These are phyloP conservation scores for Pogonus chalceus DNA, from an alignment of 1,140 invertebrate genomes.

Conservation along the genomic window DNA sequence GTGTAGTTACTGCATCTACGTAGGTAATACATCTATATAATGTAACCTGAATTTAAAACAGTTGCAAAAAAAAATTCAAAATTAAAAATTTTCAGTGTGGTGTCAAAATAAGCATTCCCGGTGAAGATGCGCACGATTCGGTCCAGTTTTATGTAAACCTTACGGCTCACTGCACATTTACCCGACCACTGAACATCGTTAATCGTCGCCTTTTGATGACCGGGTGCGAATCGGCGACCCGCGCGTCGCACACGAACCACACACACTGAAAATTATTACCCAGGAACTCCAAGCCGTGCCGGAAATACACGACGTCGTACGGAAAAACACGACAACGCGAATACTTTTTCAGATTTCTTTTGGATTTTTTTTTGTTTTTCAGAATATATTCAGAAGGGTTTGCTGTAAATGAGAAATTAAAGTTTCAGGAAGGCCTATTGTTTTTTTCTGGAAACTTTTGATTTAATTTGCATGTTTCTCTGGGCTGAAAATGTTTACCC, in stretches of 20 bases:
- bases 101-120: too few species aligned
- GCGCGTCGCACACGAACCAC: neutral
- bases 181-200: neutral
- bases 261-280: slow-evolving; percentile 6
- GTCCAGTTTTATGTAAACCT: neutral
- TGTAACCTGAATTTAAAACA: too few species aligned
- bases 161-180: neutral
- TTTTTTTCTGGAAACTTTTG: too few species aligned
- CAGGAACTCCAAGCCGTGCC: neutral
- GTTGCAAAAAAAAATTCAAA: too few species aligned
- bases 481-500: too few species aligned
- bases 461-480: too few species aligned
- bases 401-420: too few species aligned
- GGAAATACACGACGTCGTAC: neutral
- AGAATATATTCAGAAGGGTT: neutral
- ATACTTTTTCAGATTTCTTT: neutral
- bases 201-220: neutral
- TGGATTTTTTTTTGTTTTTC: neutral
- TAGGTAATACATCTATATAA: too few species aligned
- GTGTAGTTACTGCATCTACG: too few species aligned
- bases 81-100: too few species aligned
- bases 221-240: neutral
- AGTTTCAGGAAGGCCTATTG: too few species aligned
- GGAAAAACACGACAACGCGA: neutral
- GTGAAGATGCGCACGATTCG: neutral